Conservation (phyloP, 2,797 vertebrate species). For the Aulostomus chinensis region DNA sequence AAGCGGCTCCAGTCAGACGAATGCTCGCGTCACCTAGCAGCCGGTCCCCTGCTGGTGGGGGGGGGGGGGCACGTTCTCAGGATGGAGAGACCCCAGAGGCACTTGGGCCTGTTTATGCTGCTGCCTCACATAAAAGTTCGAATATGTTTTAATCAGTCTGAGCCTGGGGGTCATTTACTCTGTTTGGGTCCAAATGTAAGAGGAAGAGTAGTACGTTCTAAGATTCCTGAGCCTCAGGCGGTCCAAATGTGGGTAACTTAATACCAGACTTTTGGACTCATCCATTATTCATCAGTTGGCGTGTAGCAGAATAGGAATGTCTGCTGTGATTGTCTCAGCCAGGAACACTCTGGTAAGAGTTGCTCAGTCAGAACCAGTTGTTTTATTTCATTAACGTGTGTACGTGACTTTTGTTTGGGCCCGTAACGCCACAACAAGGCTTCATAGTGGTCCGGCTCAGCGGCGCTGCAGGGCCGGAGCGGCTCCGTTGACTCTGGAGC, state of each 20-base stretch:
- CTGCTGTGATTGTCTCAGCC: neutral
- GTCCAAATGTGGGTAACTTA: conserved; percentile 23
- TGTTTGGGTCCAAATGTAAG: conserved; percentile 38
- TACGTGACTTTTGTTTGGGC: too few species aligned
- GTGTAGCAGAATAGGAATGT: neutral
- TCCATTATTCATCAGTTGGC: conserved; percentile 7
- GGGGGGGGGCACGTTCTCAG: neutral
- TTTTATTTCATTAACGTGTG: too few species aligned
- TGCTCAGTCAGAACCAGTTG: neutral
- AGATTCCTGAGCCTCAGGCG: conserved; percentile 40
- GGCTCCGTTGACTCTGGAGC: too few species aligned
- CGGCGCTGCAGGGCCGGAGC: too few species aligned
- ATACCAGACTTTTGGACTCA: conserved; percentile 7
- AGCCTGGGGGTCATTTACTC: conserved; percentile 48
- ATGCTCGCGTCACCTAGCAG: conserved; percentile 43
- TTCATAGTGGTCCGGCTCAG: too few species aligned
- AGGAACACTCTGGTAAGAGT: neutral
- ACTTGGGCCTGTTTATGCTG: conserved; percentile 51
- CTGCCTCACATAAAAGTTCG: conserved; percentile 50
- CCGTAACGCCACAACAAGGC: too few species aligned
- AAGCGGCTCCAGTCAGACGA: too few species aligned
- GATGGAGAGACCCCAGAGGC: conserved; percentile 13
- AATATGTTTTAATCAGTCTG: conserved; percentile 71
- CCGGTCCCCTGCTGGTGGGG: conserved; percentile 4
- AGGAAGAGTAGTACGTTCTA: conserved; percentile 53